A percentile compares a stretch with the other conserved stretches of the same genome.
Evolutionary conservation across 2,888 invertebrate genomes (phyloP).

Genomic region (Tiliacea citrago): DNA sequence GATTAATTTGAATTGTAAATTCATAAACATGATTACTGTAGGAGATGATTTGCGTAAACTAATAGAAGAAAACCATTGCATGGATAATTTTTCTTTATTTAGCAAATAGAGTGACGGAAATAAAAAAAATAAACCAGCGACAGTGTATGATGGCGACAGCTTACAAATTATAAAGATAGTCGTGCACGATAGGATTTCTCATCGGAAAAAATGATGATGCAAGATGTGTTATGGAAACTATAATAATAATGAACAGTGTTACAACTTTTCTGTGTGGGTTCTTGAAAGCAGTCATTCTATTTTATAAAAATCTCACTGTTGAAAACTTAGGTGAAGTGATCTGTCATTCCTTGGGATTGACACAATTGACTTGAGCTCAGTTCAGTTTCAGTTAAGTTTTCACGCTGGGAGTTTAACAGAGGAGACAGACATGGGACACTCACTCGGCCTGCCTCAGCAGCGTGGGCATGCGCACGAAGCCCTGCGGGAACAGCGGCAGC

Average conservation of each 20-base stretch:
- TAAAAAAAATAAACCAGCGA: too few species aligned
- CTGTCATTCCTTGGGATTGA: not conserved
- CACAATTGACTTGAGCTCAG: too few species aligned
- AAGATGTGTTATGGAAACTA: too few species aligned
- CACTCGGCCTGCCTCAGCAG: slow-evolving; percentile 33
- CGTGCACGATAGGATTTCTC: too few species aligned
- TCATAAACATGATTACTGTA: not conserved
- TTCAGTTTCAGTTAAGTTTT: too few species aligned
- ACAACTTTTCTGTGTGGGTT: not conserved
- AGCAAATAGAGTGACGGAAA: too few species aligned
- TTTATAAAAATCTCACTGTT: not conserved
- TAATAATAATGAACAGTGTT: too few species aligned
- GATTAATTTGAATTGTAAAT: not conserved
- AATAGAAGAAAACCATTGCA: not conserved
- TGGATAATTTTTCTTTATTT: too few species aligned
- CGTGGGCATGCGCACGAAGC: slow-evolving; percentile 91
- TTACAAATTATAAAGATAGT: too few species aligned
- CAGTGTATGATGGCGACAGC: too few species aligned
- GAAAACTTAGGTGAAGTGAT: not conserved
- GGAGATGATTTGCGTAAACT: not conserved
- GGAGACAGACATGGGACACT: not conserved
- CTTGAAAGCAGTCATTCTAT: not conserved
- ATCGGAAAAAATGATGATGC: too few species aligned
- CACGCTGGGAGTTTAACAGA: not conserved
- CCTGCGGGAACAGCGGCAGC: slow-evolving; percentile 92